Conservation (phyloP, 92 coral and sea anemone genomes). For the Epizoanthus fatuus region DNA sequence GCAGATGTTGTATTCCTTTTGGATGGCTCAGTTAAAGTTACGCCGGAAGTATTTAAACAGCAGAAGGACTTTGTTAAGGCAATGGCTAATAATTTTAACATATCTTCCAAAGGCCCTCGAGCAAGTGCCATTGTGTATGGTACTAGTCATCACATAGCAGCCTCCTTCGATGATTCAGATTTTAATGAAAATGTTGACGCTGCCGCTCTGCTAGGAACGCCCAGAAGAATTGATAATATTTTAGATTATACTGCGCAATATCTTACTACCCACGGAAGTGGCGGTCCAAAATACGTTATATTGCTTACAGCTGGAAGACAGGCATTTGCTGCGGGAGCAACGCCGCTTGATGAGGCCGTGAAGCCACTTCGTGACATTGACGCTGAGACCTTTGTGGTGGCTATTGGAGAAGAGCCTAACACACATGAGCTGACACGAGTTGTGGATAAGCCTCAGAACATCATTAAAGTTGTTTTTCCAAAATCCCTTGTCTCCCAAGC, state of each 20-base stretch:
- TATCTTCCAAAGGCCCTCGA: slow-evolving; percentile 24
- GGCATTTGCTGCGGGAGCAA: background rate
- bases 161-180: slow-evolving; percentile 25
- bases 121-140: slow-evolving; percentile 34
- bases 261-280: slow-evolving; percentile 24
- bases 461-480: slow-evolving; percentile 17
- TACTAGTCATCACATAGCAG: background rate
- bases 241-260: slow-evolving; percentile 23
- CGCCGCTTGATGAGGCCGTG: slow-evolving; percentile 36
- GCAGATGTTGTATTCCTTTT: slow-evolving; percentile 22
- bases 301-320: slow-evolving; percentile 27
- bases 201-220: slow-evolving; percentile 11
- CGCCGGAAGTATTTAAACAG: slow-evolving; percentile 16
- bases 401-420: slow-evolving; percentile 18
- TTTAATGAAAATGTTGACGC: slow-evolving; percentile 22
- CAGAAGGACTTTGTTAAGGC: slow-evolving; percentile 31
- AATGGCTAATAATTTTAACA: slow-evolving; percentile 17
- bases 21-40: slow-evolving; percentile 20
- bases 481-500: background rate
- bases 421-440: background rate
- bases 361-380: slow-evolving; percentile 32
- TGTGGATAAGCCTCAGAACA: slow-evolving; percentile 27
- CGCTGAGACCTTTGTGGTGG: slow-evolving; percentile 31
- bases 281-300: slow-evolving; percentile 7
- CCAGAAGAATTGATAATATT: slow-evolving; percentile 15